Evolutionary conservation across 2,888 invertebrate species (phyloP).

Genomic region (Tridacna gigas): DNA sequence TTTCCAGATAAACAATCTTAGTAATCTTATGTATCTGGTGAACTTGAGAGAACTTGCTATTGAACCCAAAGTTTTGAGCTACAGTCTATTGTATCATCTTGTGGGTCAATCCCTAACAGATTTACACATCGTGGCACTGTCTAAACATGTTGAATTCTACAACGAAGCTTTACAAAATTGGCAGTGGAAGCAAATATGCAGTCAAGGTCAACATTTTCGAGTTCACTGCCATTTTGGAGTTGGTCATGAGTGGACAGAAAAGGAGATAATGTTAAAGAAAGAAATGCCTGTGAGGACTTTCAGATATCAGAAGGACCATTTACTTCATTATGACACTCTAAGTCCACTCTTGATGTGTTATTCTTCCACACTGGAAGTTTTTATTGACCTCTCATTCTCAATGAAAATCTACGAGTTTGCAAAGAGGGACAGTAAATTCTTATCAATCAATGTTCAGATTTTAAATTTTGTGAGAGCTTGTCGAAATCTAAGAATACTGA

Average conservation of each 20-base stretch:
- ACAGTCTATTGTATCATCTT: conserved; percentile 64
- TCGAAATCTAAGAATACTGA: conserved; percentile 59
- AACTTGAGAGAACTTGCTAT: conserved; percentile 65
- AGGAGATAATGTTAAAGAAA: conserved; percentile 63
- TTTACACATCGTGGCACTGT: conserved; percentile 62
- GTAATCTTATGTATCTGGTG: conserved; percentile 68
- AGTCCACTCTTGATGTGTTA: conserved; percentile 48
- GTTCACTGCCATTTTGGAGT: conserved; percentile 64
- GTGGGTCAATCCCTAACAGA: conserved; percentile 60
- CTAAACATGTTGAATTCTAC: conserved; percentile 61
- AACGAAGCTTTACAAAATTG: conserved; percentile 62
- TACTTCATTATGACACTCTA: conserved; percentile 51
- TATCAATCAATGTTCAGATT: conserved; percentile 49
- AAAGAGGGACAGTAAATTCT: conserved; percentile 16
- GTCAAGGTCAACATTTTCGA: conserved; percentile 53
- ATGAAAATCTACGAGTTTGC: conserved; percentile 44
- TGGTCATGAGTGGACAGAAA: conserved; percentile 65
- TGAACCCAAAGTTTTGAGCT: conserved; percentile 64
- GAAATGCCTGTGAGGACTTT: conserved; percentile 64
- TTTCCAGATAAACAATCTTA: conserved; percentile 59
- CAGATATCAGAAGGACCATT: conserved; percentile 55
- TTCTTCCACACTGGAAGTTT: conserved; percentile 56
- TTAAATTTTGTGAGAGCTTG: conserved; percentile 56
- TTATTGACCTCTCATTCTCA: conserved; percentile 63
- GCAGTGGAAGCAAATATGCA: conserved; percentile 65